phyloP scores from a whole-genome alignment of 2,113 vertebrate genomes.

The Martes martes region DNA sequence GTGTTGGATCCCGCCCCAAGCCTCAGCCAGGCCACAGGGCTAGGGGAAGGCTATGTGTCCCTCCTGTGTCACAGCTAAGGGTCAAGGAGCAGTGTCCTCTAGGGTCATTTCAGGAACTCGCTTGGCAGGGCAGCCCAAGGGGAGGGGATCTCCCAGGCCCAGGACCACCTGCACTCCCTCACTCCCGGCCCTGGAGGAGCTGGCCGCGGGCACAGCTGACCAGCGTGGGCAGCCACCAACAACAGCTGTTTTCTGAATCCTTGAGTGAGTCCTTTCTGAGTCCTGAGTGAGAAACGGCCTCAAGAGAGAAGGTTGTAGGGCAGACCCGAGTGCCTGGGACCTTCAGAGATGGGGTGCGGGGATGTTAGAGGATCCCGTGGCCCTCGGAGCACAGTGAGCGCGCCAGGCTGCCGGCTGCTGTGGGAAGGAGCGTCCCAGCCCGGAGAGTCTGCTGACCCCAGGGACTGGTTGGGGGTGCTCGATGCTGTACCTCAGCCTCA shows the following conservation, averaged over 20 bases:
- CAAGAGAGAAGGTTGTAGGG: background rate
- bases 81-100: background rate
- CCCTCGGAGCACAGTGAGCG: background rate
- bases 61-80: background rate
- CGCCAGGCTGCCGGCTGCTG: background rate
- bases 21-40: background rate
- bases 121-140: background rate
- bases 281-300: background rate
- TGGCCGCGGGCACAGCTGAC: background rate
- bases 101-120: background rate
- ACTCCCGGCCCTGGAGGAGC: background rate
- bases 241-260: background rate
- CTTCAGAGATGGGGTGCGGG: background rate
- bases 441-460: no score
- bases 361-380: accelerated
- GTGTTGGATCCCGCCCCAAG: accelerated
- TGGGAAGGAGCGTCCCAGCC: background rate
- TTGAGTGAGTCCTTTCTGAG: no score
- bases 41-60: background rate
- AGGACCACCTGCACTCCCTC: accelerated
- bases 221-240: background rate
- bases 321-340: no score
- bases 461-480: background rate
- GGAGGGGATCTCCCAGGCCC: background rate
- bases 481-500: background rate